Evolutionary conservation across 2,888 invertebrate species (phyloP), one percentile per base, ranked within the genome.

Genomic region (Dione vanillae): DNA sequence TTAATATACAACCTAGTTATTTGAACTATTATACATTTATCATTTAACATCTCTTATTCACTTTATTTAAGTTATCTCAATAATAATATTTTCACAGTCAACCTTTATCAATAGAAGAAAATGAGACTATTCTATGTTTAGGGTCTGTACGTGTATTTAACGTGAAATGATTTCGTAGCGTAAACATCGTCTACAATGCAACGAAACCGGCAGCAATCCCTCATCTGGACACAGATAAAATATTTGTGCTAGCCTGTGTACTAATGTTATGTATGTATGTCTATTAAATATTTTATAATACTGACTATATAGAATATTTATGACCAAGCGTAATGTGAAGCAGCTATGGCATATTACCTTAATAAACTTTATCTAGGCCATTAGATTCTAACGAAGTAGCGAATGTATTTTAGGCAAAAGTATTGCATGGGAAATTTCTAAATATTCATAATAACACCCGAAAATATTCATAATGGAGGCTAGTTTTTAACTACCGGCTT

Each of bases 191-290:
- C 51, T 35, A 47, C 68, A 79, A 74, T 75, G 74, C 72, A 71
- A 69, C 76, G 76, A 76, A 78, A 78, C 78, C 76, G 75, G 74
- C 74, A 71, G 77, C 82, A 75, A 82, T 83, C 76, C 74, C 76
- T 81, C 79, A 79, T 77, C 74, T 74, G 66, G 79, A 81, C 80
- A 76, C 74, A 76, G 80, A 81, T 76, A 78, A 80, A 80, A 78
- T 77, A 76, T 75, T 76, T 69, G 64, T 69, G 76, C 75, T 76
- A 37, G 37, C 54, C 37, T 51, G 37, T 35, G 12, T 35, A 12
- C 12, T 12, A 43, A 7, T 14, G 16, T 45, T n/a, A 45, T n/a
- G 16, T 41, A 40, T 37, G 35, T 56, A 56, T 43, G 14, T 58
- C 45, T 47, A 40, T 49, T 35, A 45, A 49, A 20, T 10, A 40